Evolutionary conservation across 2,113 vertebrate species (phyloP).

Genomic region (Oostethus manadensis): DNA sequence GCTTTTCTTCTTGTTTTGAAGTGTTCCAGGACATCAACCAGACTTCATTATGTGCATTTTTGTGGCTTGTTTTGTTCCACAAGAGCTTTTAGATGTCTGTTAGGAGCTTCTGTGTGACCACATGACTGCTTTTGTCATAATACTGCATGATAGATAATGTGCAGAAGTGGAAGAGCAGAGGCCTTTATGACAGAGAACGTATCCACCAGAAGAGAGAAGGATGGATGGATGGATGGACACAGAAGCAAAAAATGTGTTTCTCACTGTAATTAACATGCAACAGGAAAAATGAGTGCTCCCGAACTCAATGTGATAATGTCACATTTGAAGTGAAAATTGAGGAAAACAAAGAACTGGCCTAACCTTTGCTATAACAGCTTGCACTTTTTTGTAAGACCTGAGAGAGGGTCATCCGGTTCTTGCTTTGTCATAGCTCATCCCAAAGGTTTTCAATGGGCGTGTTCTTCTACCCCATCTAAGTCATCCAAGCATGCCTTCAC

Average conservation of each 20-base stretch:
- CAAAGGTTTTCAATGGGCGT: not conserved
- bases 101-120: not conserved
- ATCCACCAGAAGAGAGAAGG: not conserved
- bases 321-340: too few relatives aligned
- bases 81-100: not conserved
- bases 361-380: too few relatives aligned
- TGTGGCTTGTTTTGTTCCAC: not conserved
- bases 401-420: not conserved
- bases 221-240: too few relatives aligned
- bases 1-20: constrained; percentile 9
- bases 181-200: too few relatives aligned
- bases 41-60: constrained; percentile 5
- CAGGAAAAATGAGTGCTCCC: constrained; percentile 54
- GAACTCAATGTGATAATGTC: not conserved
- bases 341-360: too few relatives aligned
- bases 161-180: too few relatives aligned
- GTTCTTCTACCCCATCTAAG: not conserved
- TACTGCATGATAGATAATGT: not conserved
- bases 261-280: constrained; percentile 47
- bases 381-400: not conserved
- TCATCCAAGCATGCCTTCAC: not conserved
- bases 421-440: not conserved
- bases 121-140: constrained; percentile 1
- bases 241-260: constrained; percentile 2
- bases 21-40: not conserved